Conservation (phyloP, 2,113 vertebrate genomes). For the Desmodus rotundus region DNA sequence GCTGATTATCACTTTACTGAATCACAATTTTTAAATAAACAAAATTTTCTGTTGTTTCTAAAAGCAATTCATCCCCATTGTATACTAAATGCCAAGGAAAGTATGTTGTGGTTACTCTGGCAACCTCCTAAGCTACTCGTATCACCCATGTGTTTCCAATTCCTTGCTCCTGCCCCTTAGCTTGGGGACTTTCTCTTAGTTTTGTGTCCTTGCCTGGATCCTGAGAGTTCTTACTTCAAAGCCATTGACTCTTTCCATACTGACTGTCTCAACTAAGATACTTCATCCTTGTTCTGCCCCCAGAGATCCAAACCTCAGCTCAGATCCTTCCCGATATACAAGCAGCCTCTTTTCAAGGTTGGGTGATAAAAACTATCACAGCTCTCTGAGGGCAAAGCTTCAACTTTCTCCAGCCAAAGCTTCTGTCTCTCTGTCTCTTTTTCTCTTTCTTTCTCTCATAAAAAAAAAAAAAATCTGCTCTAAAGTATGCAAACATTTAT, state of each 20-base stretch:
- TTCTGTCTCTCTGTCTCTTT: neutral
- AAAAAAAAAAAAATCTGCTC: constrained; percentile 21
- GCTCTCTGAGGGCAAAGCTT: constrained; percentile 23
- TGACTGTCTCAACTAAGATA: neutral
- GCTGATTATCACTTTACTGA: neutral
- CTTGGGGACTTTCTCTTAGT: neutral
- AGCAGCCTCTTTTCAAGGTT: neutral
- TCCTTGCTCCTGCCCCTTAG: neutral
- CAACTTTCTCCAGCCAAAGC: neutral
- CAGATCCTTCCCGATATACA: neutral
- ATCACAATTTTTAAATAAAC: neutral
- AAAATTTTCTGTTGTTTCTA: neutral
- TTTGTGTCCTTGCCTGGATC: neutral
- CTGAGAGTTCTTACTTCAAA: neutral
- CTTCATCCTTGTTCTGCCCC: neutral
- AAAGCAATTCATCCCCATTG: neutral
- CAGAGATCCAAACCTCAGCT: neutral
- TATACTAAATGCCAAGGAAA: neutral
- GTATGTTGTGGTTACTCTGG: neutral
- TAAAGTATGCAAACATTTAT: constrained; percentile 83
- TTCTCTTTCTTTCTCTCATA: constrained; percentile 38
- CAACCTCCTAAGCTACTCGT: neutral
- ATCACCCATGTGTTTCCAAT: neutral
- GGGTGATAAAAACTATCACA: neutral
- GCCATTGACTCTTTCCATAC: neutral